phyloP scores from a whole-genome alignment of 1,140 invertebrate species.

The Battus philenor region DNA sequence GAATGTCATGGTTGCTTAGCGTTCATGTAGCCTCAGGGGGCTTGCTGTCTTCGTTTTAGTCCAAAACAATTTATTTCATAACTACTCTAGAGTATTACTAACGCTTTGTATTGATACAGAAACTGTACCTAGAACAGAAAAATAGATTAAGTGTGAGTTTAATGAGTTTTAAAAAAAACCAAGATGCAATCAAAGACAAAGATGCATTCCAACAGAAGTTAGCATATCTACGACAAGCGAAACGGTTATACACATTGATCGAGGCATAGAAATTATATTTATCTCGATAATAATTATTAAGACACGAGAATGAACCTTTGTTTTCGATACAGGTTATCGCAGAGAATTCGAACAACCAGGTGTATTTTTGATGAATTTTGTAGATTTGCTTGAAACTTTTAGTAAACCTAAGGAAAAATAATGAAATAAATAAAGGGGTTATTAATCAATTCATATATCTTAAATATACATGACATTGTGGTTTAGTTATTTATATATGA shows the following conservation, averaged over 20 bases:
- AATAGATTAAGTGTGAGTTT: too few relatives aligned
- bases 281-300: conserved; percentile 1
- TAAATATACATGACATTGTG: neutral
- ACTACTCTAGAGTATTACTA: too few relatives aligned
- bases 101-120: conserved; percentile 11
- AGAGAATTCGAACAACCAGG: conserved; percentile 54
- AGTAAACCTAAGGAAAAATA: conserved; percentile 67
- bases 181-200: neutral
- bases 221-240: too few relatives aligned
- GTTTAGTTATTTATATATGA: neutral
- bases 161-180: too few relatives aligned
- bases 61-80: too few relatives aligned
- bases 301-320: neutral
- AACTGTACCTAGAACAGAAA: conserved; percentile 8
- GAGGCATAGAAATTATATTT: neutral
- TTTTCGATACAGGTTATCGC: neutral
- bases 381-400: conserved; percentile 59
- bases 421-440: conserved; percentile 20
- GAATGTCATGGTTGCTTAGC: too few relatives aligned
- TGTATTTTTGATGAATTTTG: conserved; percentile 65
- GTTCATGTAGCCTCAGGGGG: too few relatives aligned
- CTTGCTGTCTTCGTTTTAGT: too few relatives aligned
- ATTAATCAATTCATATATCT: neutral
- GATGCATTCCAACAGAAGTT: neutral
- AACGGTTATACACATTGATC: too few relatives aligned